These are phyloP conservation scores for Thymelicus sylvestris DNA, from an alignment of 2,888 invertebrate species.

Conservation along the genomic window DNA sequence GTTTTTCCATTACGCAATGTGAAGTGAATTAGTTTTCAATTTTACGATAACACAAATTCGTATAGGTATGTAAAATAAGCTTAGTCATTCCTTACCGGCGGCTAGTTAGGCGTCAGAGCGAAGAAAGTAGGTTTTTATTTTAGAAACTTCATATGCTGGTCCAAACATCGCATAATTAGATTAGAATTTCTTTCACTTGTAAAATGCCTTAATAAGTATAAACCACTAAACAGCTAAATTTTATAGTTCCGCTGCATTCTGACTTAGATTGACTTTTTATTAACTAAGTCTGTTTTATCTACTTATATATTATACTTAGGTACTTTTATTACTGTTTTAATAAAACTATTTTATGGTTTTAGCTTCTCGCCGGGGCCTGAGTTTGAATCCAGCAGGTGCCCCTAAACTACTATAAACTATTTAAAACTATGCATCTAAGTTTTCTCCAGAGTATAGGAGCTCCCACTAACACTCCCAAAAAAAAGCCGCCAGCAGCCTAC, in stretches of 20 bases:
- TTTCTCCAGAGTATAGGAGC: too few relatives aligned
- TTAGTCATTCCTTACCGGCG: conserved; percentile 16
- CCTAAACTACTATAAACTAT: too few relatives aligned
- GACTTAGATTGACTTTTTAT: too few relatives aligned
- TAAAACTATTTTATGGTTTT: too few relatives aligned
- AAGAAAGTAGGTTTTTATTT: conserved; percentile 50
- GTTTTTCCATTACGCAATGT: not conserved
- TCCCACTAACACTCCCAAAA: too few relatives aligned
- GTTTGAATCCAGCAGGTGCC: too few relatives aligned
- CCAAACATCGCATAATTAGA: conserved; percentile 36
- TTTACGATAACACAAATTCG: conserved; percentile 1
- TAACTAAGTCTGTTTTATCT: not conserved
- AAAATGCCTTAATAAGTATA: conserved; percentile 27
- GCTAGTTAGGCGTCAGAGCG: conserved; percentile 33
- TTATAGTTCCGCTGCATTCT: conserved; percentile 11
- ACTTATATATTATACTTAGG: too few relatives aligned
- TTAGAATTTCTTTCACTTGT: conserved; percentile 37
- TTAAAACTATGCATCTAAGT: too few relatives aligned
- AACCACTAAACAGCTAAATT: conserved; percentile 21
- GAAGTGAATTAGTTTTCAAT: not conserved
- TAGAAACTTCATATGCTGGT: conserved; percentile 40
- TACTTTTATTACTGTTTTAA: too few relatives aligned
- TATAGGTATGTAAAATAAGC: conserved; percentile 9
- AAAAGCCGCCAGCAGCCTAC: too few relatives aligned
- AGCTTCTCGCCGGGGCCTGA: too few relatives aligned